Evolutionary conservation across 2,797 vertebrate species (phyloP).

Genomic region (Botia almorhae): DNA sequence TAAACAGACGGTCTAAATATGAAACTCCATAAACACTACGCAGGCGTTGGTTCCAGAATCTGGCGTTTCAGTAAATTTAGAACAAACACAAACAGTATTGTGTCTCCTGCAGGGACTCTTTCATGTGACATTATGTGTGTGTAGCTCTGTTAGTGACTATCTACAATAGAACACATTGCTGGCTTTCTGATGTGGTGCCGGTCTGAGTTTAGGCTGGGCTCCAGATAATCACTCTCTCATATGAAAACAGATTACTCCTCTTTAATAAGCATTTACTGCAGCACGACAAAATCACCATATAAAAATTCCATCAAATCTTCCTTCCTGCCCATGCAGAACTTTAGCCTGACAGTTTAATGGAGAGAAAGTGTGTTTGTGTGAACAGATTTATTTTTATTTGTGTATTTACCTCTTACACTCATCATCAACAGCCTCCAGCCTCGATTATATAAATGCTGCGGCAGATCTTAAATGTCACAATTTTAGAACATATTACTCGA

Average conservation of each 20-base stretch:
- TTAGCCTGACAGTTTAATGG: conserved; percentile 26
- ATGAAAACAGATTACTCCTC: conserved; percentile 88
- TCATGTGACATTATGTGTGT: conserved; percentile 34
- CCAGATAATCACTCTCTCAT: conserved; percentile 85
- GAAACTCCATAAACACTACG: conserved; percentile 16
- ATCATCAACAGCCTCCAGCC: not conserved
- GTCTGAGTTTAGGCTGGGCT: conserved; percentile 68
- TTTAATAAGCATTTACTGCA: conserved; percentile 86
- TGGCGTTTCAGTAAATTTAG: conserved; percentile 41
- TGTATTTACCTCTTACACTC: not conserved
- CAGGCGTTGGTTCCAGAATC: conserved; percentile 29
- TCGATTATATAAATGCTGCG: conserved; percentile 5
- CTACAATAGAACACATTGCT: conserved; percentile 86
- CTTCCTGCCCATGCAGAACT: conserved; percentile 18
- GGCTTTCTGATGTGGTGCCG: conserved; percentile 82
- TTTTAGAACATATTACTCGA: conserved; percentile 8
- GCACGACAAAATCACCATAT: conserved; percentile 80
- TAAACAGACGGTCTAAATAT: conserved; percentile 23
- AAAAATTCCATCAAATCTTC: conserved; percentile 85
- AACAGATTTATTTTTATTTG: conserved; percentile 15
- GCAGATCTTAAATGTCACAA: conserved; percentile 4
- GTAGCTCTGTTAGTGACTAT: conserved; percentile 80
- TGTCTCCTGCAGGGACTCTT: conserved; percentile 45
- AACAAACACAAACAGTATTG: conserved; percentile 49
- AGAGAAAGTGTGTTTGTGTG: not conserved